Evolutionary conservation across 2,113 vertebrate genomes (phyloP).

Genomic region (Urocitellus parryii): DNA sequence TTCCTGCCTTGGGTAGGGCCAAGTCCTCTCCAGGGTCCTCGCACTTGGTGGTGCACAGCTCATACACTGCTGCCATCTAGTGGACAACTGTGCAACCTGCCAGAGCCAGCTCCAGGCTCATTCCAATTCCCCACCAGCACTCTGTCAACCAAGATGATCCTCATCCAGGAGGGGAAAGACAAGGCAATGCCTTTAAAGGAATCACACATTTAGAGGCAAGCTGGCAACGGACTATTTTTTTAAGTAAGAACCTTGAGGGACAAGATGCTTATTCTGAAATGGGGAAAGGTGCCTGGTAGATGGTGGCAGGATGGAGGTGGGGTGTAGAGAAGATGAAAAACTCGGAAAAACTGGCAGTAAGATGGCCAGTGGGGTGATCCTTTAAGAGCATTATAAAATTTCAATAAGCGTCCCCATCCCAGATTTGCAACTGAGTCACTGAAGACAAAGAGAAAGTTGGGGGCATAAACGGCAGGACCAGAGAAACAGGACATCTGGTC

Average conservation of each 20-base stretch:
- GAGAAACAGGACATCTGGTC: background rate
- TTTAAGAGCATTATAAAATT: background rate
- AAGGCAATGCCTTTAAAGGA: background rate
- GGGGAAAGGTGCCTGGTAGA: no score
- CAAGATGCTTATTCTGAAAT: background rate
- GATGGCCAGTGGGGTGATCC: background rate
- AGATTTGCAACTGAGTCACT: background rate
- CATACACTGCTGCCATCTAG: slow-evolving; percentile 57
- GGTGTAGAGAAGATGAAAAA: background rate
- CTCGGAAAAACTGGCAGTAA: background rate
- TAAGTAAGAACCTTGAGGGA: background rate
- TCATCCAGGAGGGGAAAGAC: background rate
- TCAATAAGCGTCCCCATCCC: background rate
- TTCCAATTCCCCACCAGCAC: background rate
- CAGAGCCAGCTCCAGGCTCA: fast-evolving
- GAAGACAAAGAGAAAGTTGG: background rate
- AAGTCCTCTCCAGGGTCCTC: fast-evolving
- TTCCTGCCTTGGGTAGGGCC: fast-evolving
- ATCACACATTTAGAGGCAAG: background rate
- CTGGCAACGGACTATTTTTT: background rate
- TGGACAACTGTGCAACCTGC: background rate
- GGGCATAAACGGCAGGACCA: background rate
- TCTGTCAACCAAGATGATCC: background rate
- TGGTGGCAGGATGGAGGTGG: fast-evolving
- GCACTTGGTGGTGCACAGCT: background rate